A percentile compares a stretch with the other conserved stretches of the same genome.
Conservation (phyloP, 2,888 invertebrate species). For the Thera obeliscata region DNA sequence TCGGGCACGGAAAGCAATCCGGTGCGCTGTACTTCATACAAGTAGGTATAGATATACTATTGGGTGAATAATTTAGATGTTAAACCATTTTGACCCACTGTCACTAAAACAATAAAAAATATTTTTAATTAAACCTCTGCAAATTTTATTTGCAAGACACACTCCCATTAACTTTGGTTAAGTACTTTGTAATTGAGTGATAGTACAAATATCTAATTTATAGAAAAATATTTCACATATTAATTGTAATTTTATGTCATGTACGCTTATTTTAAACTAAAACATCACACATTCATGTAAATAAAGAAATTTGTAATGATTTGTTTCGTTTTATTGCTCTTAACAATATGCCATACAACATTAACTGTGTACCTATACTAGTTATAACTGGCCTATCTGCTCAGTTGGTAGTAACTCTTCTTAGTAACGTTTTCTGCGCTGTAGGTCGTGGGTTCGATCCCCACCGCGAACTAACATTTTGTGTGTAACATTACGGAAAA, state of each 20-base stretch:
- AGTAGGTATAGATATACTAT: slow-evolving; percentile 63
- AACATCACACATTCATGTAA: too few species aligned
- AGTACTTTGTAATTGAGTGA: slow-evolving; percentile 82
- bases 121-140: slow-evolving; percentile 68
- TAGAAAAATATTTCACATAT: slow-evolving; percentile 81
- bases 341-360: slow-evolving; percentile 12
- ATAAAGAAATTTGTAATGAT: too few species aligned
- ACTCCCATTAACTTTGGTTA: slow-evolving; percentile 76
- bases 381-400: too few species aligned
- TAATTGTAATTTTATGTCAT: slow-evolving; percentile 83
- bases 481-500: too few species aligned
- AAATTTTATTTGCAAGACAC: slow-evolving; percentile 83
- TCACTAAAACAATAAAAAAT: slow-evolving; percentile 65
- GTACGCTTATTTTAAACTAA: slow-evolving; percentile 84
- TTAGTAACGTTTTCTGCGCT: too few species aligned
- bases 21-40: slow-evolving; percentile 49
- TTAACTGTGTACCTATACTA: too few species aligned
- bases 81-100: slow-evolving; percentile 71
- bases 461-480: too few species aligned
- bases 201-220: slow-evolving; percentile 84
- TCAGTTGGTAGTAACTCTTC: too few species aligned
- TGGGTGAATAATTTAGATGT: slow-evolving; percentile 56
- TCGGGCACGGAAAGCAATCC: too few species aligned
- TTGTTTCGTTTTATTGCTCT: slow-evolving; percentile 41
- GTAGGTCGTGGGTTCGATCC: too few species aligned